A percentile compares a stretch with the other conserved stretches of the same genome.
Conservation (phyloP, 2,797 vertebrate species). For the Huso huso region DNA sequence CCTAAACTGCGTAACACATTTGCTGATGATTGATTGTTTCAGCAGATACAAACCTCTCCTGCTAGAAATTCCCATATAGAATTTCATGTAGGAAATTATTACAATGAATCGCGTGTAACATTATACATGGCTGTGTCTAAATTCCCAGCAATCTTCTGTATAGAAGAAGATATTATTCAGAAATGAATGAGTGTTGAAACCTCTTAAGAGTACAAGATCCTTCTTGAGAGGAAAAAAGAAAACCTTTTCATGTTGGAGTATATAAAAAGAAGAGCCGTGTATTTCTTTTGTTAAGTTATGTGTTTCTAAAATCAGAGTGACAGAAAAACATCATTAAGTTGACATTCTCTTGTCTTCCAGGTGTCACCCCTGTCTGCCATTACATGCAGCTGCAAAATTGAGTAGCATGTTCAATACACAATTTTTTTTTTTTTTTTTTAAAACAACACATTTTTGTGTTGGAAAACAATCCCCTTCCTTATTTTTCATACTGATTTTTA, state of each 20-base stretch:
- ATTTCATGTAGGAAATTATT: too few species aligned
- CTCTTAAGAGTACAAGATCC: neutral
- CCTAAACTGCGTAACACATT: too few species aligned
- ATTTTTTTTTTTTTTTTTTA: too few species aligned
- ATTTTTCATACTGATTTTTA: slow-evolving; percentile 17
- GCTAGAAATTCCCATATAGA: too few species aligned
- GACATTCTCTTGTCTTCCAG: neutral
- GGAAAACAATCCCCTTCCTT: slow-evolving; percentile 17
- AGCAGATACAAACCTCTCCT: too few species aligned
- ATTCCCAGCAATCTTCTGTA: too few species aligned
- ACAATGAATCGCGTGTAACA: too few species aligned
- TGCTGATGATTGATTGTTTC: too few species aligned
- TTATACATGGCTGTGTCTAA: too few species aligned
- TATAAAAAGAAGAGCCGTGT: neutral
- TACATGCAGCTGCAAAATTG: neutral
- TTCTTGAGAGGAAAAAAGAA: neutral
- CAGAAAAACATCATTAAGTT: neutral
- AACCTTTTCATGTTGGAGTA: neutral
- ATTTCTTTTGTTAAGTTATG: slow-evolving; percentile 28
- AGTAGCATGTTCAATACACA: too few species aligned
- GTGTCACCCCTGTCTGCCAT: neutral
- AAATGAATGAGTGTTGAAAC: neutral
- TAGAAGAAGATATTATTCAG: too few species aligned
- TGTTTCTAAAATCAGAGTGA: neutral
- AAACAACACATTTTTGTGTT: slow-evolving; percentile 17